Evolutionary conservation across 2,888 invertebrate genomes (phyloP).

Genomic region (Melieria picta): DNA sequence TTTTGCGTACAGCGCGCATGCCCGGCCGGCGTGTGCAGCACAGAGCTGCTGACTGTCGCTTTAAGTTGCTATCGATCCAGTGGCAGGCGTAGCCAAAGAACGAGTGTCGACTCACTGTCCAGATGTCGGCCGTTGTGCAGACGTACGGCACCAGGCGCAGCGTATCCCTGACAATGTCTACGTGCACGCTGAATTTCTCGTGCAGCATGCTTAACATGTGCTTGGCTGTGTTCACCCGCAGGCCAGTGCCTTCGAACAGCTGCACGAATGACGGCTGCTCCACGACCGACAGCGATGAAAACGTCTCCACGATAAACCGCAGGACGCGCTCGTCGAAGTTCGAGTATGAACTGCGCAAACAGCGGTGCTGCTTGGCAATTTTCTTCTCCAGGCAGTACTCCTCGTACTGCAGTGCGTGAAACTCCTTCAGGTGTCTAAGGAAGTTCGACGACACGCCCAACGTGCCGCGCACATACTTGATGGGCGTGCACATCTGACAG

Average conservation of each 20-base stretch:
- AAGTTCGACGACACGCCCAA: conserved; percentile 37
- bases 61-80: conserved; percentile 32
- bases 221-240: conserved; percentile 2
- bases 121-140: conserved; percentile 35
- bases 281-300: conserved; percentile 6
- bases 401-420: conserved; percentile 29
- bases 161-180: conserved; percentile 15
- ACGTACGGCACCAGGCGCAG: conserved; percentile 4
- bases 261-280: conserved; percentile 18
- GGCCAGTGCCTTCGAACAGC: conserved; percentile 17
- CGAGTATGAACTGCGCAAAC: background rate
- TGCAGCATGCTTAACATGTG: conserved; percentile 9
- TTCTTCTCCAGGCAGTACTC: conserved; percentile 30
- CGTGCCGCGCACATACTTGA: conserved; percentile 30
- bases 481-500: conserved; percentile 28
- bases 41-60: conserved; percentile 29
- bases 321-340: conserved; percentile 15
- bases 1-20: too few species aligned
- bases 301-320: conserved; percentile 12
- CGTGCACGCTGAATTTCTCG: conserved; percentile 11
- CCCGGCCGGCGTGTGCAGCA: too few species aligned
- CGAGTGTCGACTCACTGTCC: conserved; percentile 20
- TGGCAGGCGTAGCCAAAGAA: conserved; percentile 34
- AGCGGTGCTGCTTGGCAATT: conserved; percentile 4
- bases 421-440: conserved; percentile 31